Percentiles rank a stretch among this genome's conserved stretches.
phyloP scores from a whole-genome alignment of 2,113 vertebrate genomes.

The Hypocryptadius cinnamomeus region DNA sequence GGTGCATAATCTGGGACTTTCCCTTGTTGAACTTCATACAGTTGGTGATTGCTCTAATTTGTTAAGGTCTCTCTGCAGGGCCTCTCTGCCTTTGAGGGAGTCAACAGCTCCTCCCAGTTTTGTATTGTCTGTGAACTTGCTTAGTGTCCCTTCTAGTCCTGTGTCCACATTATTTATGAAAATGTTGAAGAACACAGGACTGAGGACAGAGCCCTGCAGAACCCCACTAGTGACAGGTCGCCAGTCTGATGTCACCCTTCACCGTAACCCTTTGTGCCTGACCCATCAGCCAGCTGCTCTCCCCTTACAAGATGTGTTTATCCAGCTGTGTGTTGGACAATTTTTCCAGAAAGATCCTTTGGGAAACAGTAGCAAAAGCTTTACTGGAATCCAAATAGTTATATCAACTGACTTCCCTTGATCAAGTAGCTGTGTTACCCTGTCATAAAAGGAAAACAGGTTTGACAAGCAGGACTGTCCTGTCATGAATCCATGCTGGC shows the following conservation, averaged over 20 bases:
- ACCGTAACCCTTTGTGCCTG: not conserved
- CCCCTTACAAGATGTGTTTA: too few species aligned
- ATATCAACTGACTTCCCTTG: not conserved
- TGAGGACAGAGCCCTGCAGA: accelerated
- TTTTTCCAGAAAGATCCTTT: not conserved
- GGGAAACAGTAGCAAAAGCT: not conserved
- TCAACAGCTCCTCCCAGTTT: not conserved
- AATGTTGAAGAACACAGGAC: not conserved
- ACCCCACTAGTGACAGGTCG: not conserved
- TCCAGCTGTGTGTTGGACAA: not conserved
- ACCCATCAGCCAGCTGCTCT: not conserved
- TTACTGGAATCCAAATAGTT: not conserved
- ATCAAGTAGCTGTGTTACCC: not conserved
- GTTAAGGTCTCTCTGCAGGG: not conserved
- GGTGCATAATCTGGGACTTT: not conserved
- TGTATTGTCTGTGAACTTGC: not conserved
- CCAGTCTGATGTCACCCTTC: not conserved
- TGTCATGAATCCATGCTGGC: not conserved
- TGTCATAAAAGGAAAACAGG: not conserved
- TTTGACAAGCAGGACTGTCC: not conserved
- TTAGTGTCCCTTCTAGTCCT: not conserved
- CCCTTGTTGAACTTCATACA: not conserved
- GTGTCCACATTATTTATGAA: not conserved
- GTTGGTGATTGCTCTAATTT: not conserved
- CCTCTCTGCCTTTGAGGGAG: not conserved